Evolutionary conservation across 2,797 vertebrate species (phyloP).

Genomic region (Muraenolepis orangiensis): DNA sequence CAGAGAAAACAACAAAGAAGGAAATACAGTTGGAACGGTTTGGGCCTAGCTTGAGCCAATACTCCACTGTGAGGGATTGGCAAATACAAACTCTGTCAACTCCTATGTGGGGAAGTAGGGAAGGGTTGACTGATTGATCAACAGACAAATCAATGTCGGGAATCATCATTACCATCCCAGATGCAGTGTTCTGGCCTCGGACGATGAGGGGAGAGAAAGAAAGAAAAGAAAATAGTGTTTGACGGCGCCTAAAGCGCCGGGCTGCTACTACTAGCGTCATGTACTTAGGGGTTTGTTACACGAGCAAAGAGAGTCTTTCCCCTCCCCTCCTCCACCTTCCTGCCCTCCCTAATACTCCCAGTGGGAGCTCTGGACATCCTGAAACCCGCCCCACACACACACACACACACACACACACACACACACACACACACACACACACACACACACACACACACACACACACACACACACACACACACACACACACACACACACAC

Average conservation of each 20-base stretch:
- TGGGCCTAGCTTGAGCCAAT: slow-evolving; percentile 18
- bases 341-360: slow-evolving; percentile 56
- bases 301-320: slow-evolving; percentile 53
- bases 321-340: slow-evolving; percentile 28
- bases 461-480: slow-evolving; percentile 44
- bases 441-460: slow-evolving; percentile 19
- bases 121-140: background rate
- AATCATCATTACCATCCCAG: background rate
- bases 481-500: slow-evolving; percentile 32
- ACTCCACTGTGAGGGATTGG: slow-evolving; percentile 1
- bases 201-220: background rate
- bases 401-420: slow-evolving; percentile 14
- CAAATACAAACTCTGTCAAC: background rate
- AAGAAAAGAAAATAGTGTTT: slow-evolving; percentile 23
- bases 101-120: slow-evolving; percentile 1
- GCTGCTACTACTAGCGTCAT: slow-evolving; percentile 39
- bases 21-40: background rate
- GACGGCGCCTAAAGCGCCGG: slow-evolving; percentile 27
- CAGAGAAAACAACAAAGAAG: slow-evolving; percentile 15
- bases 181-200: background rate
- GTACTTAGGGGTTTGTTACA: slow-evolving; percentile 76
- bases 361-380: slow-evolving; percentile 51
- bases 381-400: slow-evolving; percentile 29
- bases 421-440: slow-evolving; percentile 49
- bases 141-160: background rate